These are phyloP conservation scores for Reticulitermes lucifugus DNA, from an alignment of 2,888 invertebrate genomes.

Conservation along the genomic window DNA sequence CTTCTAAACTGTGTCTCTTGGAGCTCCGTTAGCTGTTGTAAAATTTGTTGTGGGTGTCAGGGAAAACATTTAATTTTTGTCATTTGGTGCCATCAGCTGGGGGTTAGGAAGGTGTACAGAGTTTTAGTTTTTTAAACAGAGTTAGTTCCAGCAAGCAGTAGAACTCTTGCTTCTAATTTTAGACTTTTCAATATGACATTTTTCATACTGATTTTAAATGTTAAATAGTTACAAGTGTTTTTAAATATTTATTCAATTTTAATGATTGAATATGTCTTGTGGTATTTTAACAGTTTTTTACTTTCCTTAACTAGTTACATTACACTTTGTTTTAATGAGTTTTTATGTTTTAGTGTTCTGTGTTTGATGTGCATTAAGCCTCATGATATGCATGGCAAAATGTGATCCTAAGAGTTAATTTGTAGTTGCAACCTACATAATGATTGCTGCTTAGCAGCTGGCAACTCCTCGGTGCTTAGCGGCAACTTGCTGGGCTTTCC, in stretches of 20 bases:
- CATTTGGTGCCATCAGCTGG: constrained; percentile 52
- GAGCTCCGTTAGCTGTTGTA: constrained; percentile 52
- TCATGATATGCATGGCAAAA: constrained; percentile 51
- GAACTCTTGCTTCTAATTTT: constrained; percentile 54
- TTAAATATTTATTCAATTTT: constrained; percentile 52
- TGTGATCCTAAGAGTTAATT: constrained; percentile 54
- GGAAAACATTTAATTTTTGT: constrained; percentile 49
- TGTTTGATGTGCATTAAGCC: constrained; percentile 50
- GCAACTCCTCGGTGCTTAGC: constrained; percentile 51
- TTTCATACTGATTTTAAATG: constrained; percentile 54
- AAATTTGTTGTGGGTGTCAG: constrained; percentile 51
- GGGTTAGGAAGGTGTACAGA: constrained; percentile 49
- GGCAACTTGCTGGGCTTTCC: constrained; percentile 50
- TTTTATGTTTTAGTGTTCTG: constrained; percentile 48
- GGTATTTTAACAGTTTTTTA: constrained; percentile 53
- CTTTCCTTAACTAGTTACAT: constrained; percentile 50
- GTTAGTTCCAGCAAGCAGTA: constrained; percentile 51
- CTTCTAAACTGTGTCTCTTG: constrained; percentile 52
- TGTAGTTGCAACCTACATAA: constrained; percentile 49
- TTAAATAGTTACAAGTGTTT: constrained; percentile 51
- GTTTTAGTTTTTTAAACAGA: constrained; percentile 47
- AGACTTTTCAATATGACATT: constrained; percentile 55
- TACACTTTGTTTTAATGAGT: constrained; percentile 53
- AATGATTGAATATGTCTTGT: constrained; percentile 48
- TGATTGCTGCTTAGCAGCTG: constrained; percentile 50